phyloP scores from a whole-genome alignment of 2,888 invertebrate species.

The Eupithecia exiguata region DNA sequence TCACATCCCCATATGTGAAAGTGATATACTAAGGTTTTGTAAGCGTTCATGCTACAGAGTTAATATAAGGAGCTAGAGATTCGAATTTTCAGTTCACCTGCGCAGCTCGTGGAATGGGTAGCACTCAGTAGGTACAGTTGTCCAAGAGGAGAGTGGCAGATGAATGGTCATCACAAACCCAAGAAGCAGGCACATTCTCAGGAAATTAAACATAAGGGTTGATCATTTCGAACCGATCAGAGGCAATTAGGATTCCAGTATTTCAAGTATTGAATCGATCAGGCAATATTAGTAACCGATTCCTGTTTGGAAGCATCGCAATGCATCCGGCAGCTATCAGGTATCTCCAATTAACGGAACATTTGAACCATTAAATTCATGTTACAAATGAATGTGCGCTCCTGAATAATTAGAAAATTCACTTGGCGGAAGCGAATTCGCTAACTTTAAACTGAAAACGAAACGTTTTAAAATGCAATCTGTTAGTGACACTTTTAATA shows the following conservation, averaged over 20 bases:
- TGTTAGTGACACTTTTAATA: conserved; percentile 57
- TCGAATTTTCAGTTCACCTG: not conserved
- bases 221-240: conserved; percentile 53
- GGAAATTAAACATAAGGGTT: not conserved
- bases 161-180: not conserved
- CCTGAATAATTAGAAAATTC: conserved; percentile 51
- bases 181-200: not conserved
- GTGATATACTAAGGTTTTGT: too few species aligned
- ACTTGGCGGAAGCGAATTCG: conserved; percentile 43
- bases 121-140: not conserved
- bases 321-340: conserved; percentile 65
- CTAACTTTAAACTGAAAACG: conserved; percentile 39
- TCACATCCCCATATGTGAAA: too few species aligned
- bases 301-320: conserved; percentile 51
- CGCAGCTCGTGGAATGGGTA: not conserved
- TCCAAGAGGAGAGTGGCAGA: not conserved
- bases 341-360: conserved; percentile 71
- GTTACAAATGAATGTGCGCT: conserved; percentile 49
- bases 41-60: not conserved
- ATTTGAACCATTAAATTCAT: conserved; percentile 60
- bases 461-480: conserved; percentile 46
- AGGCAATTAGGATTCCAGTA: conserved; percentile 56
- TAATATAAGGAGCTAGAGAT: not conserved
- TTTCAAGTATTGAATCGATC: conserved; percentile 58
- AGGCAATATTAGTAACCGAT: conserved; percentile 62